Percentiles rank a stretch among this genome's conserved stretches.
phyloP scores from a whole-genome alignment of 1,140 invertebrate species.

The Drosophila virilis region DNA sequence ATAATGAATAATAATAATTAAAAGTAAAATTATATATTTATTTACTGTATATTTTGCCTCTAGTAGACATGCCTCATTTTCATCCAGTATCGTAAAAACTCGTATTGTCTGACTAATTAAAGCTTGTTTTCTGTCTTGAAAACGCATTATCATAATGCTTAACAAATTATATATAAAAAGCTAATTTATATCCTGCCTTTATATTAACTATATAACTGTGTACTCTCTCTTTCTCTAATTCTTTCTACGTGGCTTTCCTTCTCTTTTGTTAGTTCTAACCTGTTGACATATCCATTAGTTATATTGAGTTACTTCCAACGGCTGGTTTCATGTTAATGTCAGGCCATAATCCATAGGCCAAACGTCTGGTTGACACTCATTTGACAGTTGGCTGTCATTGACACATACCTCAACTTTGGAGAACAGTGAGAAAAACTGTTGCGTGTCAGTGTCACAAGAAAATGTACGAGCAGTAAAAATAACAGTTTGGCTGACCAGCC shows the following conservation, averaged over 20 bases:
- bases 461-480: slow-evolving; percentile 7
- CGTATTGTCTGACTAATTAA: not conserved
- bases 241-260: not conserved
- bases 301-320: slow-evolving; percentile 28
- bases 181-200: not conserved
- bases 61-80: not conserved
- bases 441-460: slow-evolving; percentile 32
- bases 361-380: slow-evolving; percentile 47
- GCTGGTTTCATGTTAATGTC: slow-evolving; percentile 41
- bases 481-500: slow-evolving; percentile 18
- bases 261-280: slow-evolving; percentile 2
- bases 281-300: slow-evolving; percentile 41
- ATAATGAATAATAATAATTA: too few relatives aligned
- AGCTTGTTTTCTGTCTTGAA: not conserved
- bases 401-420: slow-evolving; percentile 31
- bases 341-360: slow-evolving; percentile 45
- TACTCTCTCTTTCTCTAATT: not conserved
- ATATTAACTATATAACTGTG: not conserved
- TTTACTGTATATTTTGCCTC: too few relatives aligned
- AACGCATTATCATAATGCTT: not conserved
- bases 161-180: not conserved
- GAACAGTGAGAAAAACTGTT: slow-evolving; percentile 29
- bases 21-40: too few relatives aligned
- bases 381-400: slow-evolving; percentile 56
- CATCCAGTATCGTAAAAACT: not conserved